Conservation (phyloP, 2,113 vertebrate genomes). For the Ailuropoda melanoleuca region DNA sequence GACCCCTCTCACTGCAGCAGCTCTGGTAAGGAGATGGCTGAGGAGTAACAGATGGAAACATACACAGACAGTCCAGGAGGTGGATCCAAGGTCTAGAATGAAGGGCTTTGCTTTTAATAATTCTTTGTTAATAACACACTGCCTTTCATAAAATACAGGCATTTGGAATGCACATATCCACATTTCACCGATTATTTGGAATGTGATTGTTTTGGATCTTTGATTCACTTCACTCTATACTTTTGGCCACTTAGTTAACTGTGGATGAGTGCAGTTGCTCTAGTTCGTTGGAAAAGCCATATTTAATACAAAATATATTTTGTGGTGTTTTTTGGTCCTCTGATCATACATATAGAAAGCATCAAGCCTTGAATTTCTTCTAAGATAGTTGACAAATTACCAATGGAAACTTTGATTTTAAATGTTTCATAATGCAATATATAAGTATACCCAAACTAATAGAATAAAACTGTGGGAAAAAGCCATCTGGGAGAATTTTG, state of each 20-base stretch:
- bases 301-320: neutral
- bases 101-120: neutral
- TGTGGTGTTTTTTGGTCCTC: neutral
- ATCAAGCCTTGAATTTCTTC: neutral
- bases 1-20: slow-evolving; percentile 88
- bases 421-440: neutral
- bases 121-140: neutral
- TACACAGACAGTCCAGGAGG: neutral
- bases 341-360: neutral
- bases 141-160: neutral
- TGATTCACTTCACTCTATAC: neutral
- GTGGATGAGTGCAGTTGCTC: neutral
- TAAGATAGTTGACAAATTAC: neutral
- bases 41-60: neutral
- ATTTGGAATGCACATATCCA: neutral
- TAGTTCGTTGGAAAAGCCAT: neutral
- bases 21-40: slow-evolving; percentile 87
- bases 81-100: neutral
- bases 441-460: neutral
- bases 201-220: neutral
- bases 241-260: neutral
- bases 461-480: neutral
- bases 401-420: neutral
- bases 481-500: neutral
- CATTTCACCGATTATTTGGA: neutral